Conservation (phyloP, 2,888 invertebrate genomes). For the Macrosiphum euphorbiae region DNA sequence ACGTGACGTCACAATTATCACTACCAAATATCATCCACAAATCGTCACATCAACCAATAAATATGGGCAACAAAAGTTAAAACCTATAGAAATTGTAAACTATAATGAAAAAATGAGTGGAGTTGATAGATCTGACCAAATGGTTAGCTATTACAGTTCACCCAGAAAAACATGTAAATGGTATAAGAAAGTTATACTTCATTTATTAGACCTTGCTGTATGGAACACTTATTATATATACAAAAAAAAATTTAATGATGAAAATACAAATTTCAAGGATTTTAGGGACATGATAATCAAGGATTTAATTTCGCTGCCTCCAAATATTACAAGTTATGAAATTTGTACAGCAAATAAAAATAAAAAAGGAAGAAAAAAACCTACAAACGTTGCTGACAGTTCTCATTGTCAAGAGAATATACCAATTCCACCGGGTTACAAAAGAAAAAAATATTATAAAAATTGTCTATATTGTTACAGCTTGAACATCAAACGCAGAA, state of each 20-base stretch:
- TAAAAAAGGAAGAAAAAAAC: slow-evolving; percentile 3
- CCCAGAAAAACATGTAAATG: slow-evolving; percentile 37
- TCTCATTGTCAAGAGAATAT: slow-evolving; percentile 15
- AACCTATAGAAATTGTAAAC: slow-evolving; percentile 18
- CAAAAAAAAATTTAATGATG: background rate
- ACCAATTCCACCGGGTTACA: slow-evolving; percentile 17
- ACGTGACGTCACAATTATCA: background rate
- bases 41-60: slow-evolving; percentile 14
- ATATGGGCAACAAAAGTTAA: slow-evolving; percentile 23
- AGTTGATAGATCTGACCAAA: slow-evolving; percentile 52
- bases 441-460: slow-evolving; percentile 31
- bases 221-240: slow-evolving; percentile 34
- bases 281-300: background rate
- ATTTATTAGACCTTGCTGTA: slow-evolving; percentile 44
- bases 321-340: background rate
- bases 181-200: slow-evolving; percentile 56
- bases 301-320: background rate
- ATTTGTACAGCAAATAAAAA: background rate
- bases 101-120: slow-evolving; percentile 43
- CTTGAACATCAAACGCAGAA: background rate
- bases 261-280: background rate
- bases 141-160: slow-evolving; percentile 45
- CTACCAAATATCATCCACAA: slow-evolving; percentile 23
- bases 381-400: slow-evolving; percentile 7
- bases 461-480: slow-evolving; percentile 26